phyloP scores from a whole-genome alignment of 2,113 vertebrate species.

The Muntiacus muntjak region DNA sequence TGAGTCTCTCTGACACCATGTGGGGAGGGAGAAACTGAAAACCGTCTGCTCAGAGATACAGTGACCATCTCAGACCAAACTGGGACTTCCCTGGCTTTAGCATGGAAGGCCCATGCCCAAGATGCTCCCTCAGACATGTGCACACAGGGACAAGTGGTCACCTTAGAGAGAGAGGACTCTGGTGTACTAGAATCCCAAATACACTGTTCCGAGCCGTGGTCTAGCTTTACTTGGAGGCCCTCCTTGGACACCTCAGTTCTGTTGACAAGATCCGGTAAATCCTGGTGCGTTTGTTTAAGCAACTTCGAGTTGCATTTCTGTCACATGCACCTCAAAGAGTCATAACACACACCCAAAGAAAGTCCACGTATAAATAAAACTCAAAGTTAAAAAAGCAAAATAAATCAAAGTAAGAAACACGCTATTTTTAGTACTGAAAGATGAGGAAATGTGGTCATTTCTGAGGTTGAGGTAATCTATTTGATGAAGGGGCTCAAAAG shows the following conservation, averaged over 20 bases:
- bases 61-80: not conserved
- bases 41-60: not conserved
- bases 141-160: not conserved
- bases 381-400: not conserved
- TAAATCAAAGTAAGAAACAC: conserved; percentile 5
- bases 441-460: conserved; percentile 25
- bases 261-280: not conserved
- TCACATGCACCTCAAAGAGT: not conserved
- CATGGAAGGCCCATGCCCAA: not conserved
- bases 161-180: not conserved
- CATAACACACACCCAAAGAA: conserved; percentile 14
- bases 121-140: not conserved
- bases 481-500: not conserved
- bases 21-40: not conserved
- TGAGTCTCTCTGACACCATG: not conserved
- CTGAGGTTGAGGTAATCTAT: not conserved
- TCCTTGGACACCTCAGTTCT: not conserved
- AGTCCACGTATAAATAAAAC: conserved; percentile 11
- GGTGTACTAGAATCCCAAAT: not conserved
- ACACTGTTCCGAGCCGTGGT: not conserved
- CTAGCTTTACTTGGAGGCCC: not conserved
- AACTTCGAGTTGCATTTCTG: not conserved
- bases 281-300: not conserved
- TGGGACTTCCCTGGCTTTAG: not conserved
- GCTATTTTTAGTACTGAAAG: conserved; percentile 58